A percentile compares a stretch with the other conserved stretches of the same genome.
Evolutionary conservation across 2,888 invertebrate species (phyloP).

Genomic region (Scaptomyza cyrtandrae): DNA sequence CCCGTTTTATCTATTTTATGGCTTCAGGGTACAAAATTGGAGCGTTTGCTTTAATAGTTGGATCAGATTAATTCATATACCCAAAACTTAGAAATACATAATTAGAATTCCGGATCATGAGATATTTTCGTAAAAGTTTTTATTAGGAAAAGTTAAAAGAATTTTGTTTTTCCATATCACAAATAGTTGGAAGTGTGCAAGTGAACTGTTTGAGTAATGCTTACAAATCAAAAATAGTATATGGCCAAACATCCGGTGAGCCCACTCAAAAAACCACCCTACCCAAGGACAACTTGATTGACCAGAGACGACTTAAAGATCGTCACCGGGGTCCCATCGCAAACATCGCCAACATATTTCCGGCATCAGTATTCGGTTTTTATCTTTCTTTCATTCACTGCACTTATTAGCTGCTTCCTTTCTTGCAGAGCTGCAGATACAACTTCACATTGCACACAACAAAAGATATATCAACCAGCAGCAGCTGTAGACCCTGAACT

Average conservation of each 20-base stretch:
- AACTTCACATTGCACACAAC: background rate
- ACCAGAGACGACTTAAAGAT: conserved; percentile 26
- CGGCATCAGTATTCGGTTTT: conserved; percentile 46
- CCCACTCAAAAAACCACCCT: conserved; percentile 42
- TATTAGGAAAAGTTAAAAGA: background rate
- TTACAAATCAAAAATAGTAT: conserved; percentile 1
- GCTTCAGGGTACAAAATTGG: too few relatives aligned
- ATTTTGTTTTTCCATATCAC: background rate
- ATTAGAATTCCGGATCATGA: background rate
- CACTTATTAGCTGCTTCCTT: conserved; percentile 73
- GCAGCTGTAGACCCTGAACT: conserved; percentile 66
- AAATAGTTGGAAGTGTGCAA: background rate
- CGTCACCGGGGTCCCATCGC: conserved; percentile 27
- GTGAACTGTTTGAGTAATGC: too few relatives aligned
- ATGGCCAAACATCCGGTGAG: conserved; percentile 33
- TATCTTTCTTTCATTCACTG: conserved; percentile 53
- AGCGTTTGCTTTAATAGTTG: too few relatives aligned
- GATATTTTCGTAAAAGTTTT: background rate
- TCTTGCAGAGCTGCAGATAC: conserved; percentile 28
- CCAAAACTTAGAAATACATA: background rate
- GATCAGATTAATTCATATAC: background rate
- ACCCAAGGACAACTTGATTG: conserved; percentile 65
- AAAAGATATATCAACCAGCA: background rate
- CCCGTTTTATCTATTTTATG: too few relatives aligned
- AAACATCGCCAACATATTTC: conserved; percentile 63